Conservation (phyloP, 1,140 invertebrate genomes). For the Drosophila sproati region DNA sequence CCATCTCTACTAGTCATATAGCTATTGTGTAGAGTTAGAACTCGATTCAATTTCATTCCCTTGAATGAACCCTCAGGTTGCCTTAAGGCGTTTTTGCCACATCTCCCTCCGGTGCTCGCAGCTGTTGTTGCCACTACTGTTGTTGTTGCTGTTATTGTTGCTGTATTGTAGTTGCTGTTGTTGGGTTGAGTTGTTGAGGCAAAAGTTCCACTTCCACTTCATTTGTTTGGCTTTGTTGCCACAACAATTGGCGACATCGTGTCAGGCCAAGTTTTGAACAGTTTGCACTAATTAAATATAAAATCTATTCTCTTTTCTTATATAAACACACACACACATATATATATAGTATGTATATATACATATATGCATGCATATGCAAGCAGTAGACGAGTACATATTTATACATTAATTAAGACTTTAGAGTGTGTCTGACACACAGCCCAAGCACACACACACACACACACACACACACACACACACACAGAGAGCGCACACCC, state of each 20-base stretch:
- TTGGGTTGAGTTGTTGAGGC: conserved; percentile 29
- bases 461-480: conserved; percentile 14
- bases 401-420: conserved; percentile 82
- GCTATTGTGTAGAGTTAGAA: conserved; percentile 32
- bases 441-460: conserved; percentile 16
- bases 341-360: background rate
- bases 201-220: conserved; percentile 62
- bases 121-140: conserved; percentile 25
- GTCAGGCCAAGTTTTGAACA: conserved; percentile 61
- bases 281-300: conserved; percentile 75
- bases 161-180: conserved; percentile 1
- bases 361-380: background rate
- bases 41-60: conserved; percentile 54
- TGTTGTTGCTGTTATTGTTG: background rate
- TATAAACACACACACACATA: conserved; percentile 24
- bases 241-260: conserved; percentile 72
- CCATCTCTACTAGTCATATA: conserved; percentile 9
- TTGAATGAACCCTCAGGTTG: conserved; percentile 28
- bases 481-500: background rate
- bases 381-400: conserved; percentile 41
- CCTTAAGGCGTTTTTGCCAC: conserved; percentile 49
- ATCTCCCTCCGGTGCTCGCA: conserved; percentile 39
- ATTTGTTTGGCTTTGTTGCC: conserved; percentile 79
- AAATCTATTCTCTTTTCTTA: conserved; percentile 75
- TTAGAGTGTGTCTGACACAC: conserved; percentile 74